These are phyloP conservation scores for Campylorhamphus procurvoides DNA, from an alignment of 2,113 vertebrate genomes.

Conservation along the genomic window DNA sequence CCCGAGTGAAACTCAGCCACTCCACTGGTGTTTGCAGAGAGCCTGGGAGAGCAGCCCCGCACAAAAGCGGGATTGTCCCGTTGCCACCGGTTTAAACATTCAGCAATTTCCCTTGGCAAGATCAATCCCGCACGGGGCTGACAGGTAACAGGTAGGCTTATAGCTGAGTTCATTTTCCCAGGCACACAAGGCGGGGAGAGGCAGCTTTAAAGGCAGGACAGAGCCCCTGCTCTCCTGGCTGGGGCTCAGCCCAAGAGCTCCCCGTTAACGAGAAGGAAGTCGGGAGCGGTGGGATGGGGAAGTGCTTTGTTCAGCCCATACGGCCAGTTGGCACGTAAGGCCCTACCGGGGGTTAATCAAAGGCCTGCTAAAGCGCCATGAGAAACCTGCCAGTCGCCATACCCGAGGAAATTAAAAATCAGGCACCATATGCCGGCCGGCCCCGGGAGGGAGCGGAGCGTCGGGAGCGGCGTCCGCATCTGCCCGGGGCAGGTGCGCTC, in stretches of 20 bases:
- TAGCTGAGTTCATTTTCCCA: background rate
- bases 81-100: rapidly evolving
- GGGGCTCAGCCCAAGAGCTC: background rate
- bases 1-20: rapidly evolving
- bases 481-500: background rate
- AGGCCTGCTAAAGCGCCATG: background rate
- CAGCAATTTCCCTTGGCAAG: background rate
- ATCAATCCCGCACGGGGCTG: background rate
- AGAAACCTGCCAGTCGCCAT: conserved; percentile 23
- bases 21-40: background rate
- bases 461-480: background rate
- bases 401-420: conserved; percentile 57
- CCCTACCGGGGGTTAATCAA: background rate
- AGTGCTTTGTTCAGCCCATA: background rate
- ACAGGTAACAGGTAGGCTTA: background rate
- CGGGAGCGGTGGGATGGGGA: background rate
- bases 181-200: rapidly evolving
- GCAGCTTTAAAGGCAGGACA: background rate
- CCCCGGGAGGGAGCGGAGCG: background rate
- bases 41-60: background rate
- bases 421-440: background rate
- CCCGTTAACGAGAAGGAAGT: background rate
- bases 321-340: conserved; percentile 8
- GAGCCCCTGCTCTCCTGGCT: background rate
- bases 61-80: rapidly evolving